Evolutionary conservation across 1,140 invertebrate genomes (phyloP), one percentile per base, ranked within the genome.

Genomic region (Drosophila paulistorum): DNA sequence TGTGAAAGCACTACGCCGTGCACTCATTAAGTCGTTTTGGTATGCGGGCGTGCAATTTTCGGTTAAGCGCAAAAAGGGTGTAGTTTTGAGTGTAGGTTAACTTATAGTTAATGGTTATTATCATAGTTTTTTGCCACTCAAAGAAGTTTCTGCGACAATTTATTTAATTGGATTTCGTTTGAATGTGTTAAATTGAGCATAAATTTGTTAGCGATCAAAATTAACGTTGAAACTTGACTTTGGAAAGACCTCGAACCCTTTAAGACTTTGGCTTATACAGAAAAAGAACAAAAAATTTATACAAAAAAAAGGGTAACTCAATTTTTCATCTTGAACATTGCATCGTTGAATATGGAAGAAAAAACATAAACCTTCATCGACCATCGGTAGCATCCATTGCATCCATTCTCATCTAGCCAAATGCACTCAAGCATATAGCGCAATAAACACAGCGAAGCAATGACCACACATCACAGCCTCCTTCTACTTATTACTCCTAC

Each of bases 371-470:
- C 11, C 45, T 23, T 51, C 3, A 51, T 23, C 9, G 20, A 23
- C 45, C 45, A 51, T 51, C 45, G 6, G 65, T 69, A 76, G 68
- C 17, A 17, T 17, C 17, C 60, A 77, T 13, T 42, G 65, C 58
- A 60, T 45, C 20, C 57, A 72, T 70, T 62, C 71, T 65, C 73
- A 83, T 65, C 45, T 51, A 85, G 74, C 77, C 71, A 68, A 74
- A 86, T 89, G 72, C 79, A 86, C 76, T 86, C 83, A 83, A 87
- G 79, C 83, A 89, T 86, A 74, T 80, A 86, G 79, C 85, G 83
- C 83, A 77, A 86, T 86, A 86, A 86, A 86, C 79, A 83, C 68
- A 73, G 76, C 45, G 79, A 68, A 77, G 77, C 68, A 72, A 76
- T 86, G 83, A 87, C 83, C 83, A 77, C 83, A 86, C 83, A 86